phyloP scores from a whole-genome alignment of 2,113 vertebrate genomes.

The Tetrax tetrax region DNA sequence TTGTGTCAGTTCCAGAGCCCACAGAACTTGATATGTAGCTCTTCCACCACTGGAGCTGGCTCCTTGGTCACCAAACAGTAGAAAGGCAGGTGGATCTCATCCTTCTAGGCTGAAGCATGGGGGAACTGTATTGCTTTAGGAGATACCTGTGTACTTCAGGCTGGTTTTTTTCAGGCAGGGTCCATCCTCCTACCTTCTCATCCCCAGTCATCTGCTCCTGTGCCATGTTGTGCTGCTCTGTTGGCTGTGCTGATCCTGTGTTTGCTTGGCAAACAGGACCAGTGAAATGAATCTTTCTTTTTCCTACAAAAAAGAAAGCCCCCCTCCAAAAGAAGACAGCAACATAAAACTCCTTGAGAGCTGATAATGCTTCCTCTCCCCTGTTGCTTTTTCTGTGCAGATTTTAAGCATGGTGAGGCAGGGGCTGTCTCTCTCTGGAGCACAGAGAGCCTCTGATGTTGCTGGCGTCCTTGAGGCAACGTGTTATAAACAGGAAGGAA shows the following conservation, averaged over 20 bases:
- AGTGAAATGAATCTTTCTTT: not conserved
- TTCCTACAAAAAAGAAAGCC: not conserved
- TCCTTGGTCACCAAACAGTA: not conserved
- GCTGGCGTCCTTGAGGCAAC: not conserved
- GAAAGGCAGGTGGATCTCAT: not conserved
- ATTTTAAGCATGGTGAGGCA: not conserved
- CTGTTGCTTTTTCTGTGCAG: not conserved
- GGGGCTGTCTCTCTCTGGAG: not conserved
- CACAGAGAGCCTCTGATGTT: not conserved
- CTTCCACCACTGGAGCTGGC: not conserved
- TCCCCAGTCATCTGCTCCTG: not conserved
- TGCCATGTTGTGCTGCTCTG: not conserved
- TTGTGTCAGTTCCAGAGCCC: not conserved
- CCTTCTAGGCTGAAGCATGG: not conserved
- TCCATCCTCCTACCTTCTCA: not conserved
- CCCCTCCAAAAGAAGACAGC: not conserved
- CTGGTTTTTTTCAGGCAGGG: not conserved
- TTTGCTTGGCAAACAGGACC: not conserved
- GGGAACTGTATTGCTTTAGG: not conserved
- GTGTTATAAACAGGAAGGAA: not conserved
- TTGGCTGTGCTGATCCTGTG: not conserved
- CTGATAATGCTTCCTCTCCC: not conserved
- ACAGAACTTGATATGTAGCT: not conserved
- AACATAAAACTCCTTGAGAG: not conserved
- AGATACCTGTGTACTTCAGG: not conserved